Conservation (phyloP, 2,797 vertebrate species). For the Scyliorhinus canicula region DNA sequence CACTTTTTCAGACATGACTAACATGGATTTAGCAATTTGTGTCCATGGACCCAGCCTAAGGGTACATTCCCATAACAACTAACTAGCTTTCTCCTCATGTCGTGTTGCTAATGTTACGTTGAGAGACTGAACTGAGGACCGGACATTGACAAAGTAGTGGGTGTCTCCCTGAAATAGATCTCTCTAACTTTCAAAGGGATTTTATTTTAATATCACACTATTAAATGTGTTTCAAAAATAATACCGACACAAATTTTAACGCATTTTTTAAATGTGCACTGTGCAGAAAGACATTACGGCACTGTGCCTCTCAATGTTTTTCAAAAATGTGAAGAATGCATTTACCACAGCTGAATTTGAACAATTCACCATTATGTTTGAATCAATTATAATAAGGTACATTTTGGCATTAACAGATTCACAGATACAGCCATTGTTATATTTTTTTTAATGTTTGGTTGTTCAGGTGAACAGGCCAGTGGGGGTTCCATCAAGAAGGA, state of each 20-base stretch:
- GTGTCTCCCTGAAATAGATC: neutral
- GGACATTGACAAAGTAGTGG: neutral
- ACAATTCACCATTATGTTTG: neutral
- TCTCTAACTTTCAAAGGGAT: neutral
- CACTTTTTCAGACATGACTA: neutral
- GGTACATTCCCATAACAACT: neutral
- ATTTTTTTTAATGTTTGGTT: neutral
- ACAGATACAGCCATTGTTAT: neutral
- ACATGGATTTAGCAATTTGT: neutral
- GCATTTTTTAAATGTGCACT: neutral
- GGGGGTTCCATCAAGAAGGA: constrained; percentile 54
- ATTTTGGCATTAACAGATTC: neutral
- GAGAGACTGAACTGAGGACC: neutral
- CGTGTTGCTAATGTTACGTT: neutral
- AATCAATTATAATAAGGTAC: constrained; percentile 30
- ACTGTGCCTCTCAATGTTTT: neutral
- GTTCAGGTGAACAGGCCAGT: constrained; percentile 53
- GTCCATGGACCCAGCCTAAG: neutral
- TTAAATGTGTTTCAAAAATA: neutral
- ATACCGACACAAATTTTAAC: too few relatives aligned
- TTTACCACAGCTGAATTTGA: neutral
- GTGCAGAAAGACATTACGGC: neutral
- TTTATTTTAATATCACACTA: neutral
- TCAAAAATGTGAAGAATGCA: neutral
- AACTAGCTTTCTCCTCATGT: neutral